Evolutionary conservation across 1,140 invertebrate genomes (phyloP).

Genomic region (Drosophila ficusphila): DNA sequence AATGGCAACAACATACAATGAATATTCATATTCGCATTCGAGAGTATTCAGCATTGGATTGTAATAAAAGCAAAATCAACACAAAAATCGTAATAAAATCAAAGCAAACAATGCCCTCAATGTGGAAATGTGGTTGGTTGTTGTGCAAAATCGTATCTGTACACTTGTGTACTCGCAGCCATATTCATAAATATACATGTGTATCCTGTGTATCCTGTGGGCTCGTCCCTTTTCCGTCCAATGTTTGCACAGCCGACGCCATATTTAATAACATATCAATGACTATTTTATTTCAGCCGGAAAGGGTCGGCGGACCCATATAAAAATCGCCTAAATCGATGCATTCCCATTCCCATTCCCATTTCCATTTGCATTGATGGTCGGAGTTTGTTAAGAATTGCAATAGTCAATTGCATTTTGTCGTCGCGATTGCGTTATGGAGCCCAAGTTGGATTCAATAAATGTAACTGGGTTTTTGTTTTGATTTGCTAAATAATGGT

Average conservation of each 20-base stretch:
- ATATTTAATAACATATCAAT: slow-evolving; percentile 78
- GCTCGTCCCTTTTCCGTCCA: slow-evolving; percentile 12
- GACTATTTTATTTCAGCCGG: slow-evolving; percentile 56
- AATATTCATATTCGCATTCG: slow-evolving; percentile 47
- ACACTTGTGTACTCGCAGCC: neutral
- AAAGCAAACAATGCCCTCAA: slow-evolving; percentile 72
- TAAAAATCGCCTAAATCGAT: slow-evolving; percentile 9
- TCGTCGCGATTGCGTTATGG: slow-evolving; percentile 10
- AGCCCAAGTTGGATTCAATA: neutral
- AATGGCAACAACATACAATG: slow-evolving; percentile 30
- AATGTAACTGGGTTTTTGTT: neutral
- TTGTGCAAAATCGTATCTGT: slow-evolving; percentile 10
- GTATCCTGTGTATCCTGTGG: slow-evolving; percentile 29
- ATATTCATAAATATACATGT: slow-evolving; percentile 41
- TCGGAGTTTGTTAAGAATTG: slow-evolving; percentile 3
- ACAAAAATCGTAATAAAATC: slow-evolving; percentile 81
- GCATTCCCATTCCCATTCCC: too few relatives aligned
- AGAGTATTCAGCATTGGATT: slow-evolving; percentile 59
- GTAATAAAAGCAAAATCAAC: slow-evolving; percentile 81
- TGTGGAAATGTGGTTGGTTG: neutral
- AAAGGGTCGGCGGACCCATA: neutral
- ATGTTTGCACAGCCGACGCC: slow-evolving; percentile 62
- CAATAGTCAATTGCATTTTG: slow-evolving; percentile 16
- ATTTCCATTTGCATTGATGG: slow-evolving; percentile 11
- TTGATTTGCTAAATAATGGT: neutral